Evolutionary conservation across 35 echinoderm and acorn worm species (phyloP), one percentile per base, ranked within the genome.

Genomic region (Ptychodera flava): DNA sequence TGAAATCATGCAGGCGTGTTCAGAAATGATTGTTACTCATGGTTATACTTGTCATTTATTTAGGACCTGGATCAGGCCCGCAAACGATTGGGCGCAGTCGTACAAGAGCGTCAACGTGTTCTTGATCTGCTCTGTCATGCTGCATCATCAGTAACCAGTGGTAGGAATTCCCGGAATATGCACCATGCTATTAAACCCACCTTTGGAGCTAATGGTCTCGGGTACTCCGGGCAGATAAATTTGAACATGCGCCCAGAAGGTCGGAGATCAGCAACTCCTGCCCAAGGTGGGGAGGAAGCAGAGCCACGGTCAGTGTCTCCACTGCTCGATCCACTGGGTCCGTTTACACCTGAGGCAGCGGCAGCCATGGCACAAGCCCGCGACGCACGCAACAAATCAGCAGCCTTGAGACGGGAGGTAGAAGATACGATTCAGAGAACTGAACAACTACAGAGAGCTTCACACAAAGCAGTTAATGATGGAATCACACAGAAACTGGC

Each of bases 71-170:
- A 99, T 87, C 87, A 94, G 79, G 91, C 84, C 35, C 78, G 96
- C 30, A 90, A 89, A 86, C 79, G 96, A 52, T 88, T 99, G 16
- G 94, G 89, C 78, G 96, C 96, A 15, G 96, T 99, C 37, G 88
- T 99, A 38, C 96, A 99, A 85, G 96, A 99, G 77, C 78, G 96
- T 29, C 94, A 99, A 86, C 90, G 93, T 36, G 96, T 99, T 35
- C 84, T 99, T 33, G 96, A 99, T 86, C 96, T 99, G 27, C 85
- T 99, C 1, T 99, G 96, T 78, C 96, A 99, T 92, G 96, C 96
- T 16, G 90, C 94, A 30, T 94, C 96, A 0, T 99, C 92, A 2
- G 92, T 94, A 32, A 95, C 90, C 80, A 94, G 81, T 36, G 96
- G 96, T 14, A 88, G 96, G 35, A 90, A 93, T 33, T 99, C 96